These are phyloP conservation scores for Oscheius sp. DNA, from an alignment of 1,140 invertebrate genomes.

Conservation along the genomic window DNA sequence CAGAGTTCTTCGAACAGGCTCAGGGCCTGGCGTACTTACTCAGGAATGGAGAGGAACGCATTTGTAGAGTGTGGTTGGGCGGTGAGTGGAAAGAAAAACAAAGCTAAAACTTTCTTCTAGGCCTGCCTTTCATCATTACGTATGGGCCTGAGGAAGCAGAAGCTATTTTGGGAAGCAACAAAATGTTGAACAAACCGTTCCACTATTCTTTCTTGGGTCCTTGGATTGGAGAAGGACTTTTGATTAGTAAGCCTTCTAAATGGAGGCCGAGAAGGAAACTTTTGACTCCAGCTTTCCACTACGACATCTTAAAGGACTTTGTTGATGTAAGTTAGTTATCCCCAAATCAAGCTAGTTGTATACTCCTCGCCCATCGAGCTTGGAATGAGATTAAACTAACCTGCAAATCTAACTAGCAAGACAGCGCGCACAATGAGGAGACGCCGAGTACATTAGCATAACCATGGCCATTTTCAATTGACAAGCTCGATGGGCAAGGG, in stretches of 20 bases:
- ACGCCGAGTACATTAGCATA: no score
- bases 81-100: not conserved
- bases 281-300: slow-evolving; percentile 87
- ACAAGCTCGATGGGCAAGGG: no score
- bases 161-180: slow-evolving; percentile 71
- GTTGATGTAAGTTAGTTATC: slow-evolving; percentile 62
- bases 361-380: no score
- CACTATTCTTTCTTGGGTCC: slow-evolving; percentile 74
- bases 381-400: no score
- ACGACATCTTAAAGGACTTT: slow-evolving; percentile 81
- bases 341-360: no score
- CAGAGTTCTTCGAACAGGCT: slow-evolving; percentile 60
- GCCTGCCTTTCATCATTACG: slow-evolving; percentile 52
- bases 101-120: not conserved
- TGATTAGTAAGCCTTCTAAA: slow-evolving; percentile 76
- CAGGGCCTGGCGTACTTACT: slow-evolving; percentile 60
- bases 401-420: no score
- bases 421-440: no score
- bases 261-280: slow-evolving; percentile 79
- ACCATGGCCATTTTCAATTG: no score
- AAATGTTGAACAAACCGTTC: slow-evolving; percentile 77
- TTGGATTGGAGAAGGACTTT: slow-evolving; percentile 80
- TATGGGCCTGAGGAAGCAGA: slow-evolving; percentile 66
- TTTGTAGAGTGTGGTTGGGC: slow-evolving; percentile 55
- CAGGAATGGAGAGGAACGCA: slow-evolving; percentile 39